Evolutionary conservation across 2,888 invertebrate species (phyloP).

Genomic region (Leucozona laternaria): DNA sequence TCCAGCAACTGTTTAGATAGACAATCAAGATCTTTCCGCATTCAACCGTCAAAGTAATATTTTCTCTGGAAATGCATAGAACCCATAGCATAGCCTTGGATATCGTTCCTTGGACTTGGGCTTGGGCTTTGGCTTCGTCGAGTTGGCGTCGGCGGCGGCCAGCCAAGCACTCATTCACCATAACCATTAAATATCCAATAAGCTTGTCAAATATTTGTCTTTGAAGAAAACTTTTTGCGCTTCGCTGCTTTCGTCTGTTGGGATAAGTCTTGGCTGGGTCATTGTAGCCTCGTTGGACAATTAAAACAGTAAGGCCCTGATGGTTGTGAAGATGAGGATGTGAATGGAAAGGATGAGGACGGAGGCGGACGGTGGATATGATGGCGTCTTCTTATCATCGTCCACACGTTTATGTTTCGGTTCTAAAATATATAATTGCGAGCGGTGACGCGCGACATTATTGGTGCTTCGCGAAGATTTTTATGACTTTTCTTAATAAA

Average conservation of each 20-base stretch:
- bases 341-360: too few relatives aligned
- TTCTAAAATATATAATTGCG: conserved; percentile 51
- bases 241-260: not conserved
- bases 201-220: conserved; percentile 72
- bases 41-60: conserved; percentile 63
- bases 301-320: conserved; percentile 52
- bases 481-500: conserved; percentile 67
- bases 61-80: conserved; percentile 65
- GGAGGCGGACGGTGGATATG: not conserved
- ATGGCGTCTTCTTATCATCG: conserved; percentile 8
- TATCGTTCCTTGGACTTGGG: not conserved
- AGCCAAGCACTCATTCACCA: conserved; percentile 7
- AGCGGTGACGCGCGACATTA: conserved; percentile 59
- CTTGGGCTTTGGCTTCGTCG: too few relatives aligned
- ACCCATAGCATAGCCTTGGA: not conserved
- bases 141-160: too few relatives aligned
- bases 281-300: conserved; percentile 45
- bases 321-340: not conserved
- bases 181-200: conserved; percentile 65
- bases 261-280: not conserved
- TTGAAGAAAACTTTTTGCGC: conserved; percentile 35
- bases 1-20: conserved; percentile 12
- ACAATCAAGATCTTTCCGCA: conserved; percentile 54
- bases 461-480: conserved; percentile 43
- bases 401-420: conserved; percentile 18